These are phyloP conservation scores for Mechanitis mazaeus DNA, from an alignment of 2,888 invertebrate genomes.

Conservation along the genomic window DNA sequence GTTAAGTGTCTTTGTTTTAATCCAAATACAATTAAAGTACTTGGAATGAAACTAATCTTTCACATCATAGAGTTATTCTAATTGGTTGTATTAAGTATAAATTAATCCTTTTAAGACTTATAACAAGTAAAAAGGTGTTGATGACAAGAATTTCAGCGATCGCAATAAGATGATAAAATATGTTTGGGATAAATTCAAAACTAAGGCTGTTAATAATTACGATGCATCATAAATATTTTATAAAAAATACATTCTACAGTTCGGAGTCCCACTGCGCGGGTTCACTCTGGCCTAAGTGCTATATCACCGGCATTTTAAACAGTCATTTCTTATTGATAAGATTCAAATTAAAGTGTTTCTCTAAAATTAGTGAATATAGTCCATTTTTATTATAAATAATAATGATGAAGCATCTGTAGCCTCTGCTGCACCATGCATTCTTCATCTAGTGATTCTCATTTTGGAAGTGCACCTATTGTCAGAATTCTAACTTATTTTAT, in stretches of 20 bases:
- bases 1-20: background rate
- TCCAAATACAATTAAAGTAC: background rate
- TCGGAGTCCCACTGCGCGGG: constrained; percentile 56
- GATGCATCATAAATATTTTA: constrained; percentile 51
- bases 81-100: too few species aligned
- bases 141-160: constrained; percentile 35
- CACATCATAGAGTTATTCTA: too few species aligned
- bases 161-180: constrained; percentile 48
- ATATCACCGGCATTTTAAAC: constrained; percentile 13
- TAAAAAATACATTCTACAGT: constrained; percentile 63
- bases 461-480: constrained; percentile 20
- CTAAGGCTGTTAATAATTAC: constrained; percentile 61
- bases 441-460: constrained; percentile 11
- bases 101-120: too few species aligned
- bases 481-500: too few species aligned
- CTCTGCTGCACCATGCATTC: constrained; percentile 34
- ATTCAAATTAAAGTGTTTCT: constrained; percentile 24
- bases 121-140: background rate
- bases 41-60: background rate
- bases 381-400: constrained; percentile 30
- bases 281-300: constrained; percentile 23
- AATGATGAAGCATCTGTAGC: constrained; percentile 53
- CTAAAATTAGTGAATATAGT: constrained; percentile 15
- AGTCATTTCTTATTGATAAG: constrained; percentile 20
- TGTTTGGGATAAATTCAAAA: constrained; percentile 58